phyloP scores from a whole-genome alignment of 2,113 vertebrate species.

The Hoplias malabaricus region DNA sequence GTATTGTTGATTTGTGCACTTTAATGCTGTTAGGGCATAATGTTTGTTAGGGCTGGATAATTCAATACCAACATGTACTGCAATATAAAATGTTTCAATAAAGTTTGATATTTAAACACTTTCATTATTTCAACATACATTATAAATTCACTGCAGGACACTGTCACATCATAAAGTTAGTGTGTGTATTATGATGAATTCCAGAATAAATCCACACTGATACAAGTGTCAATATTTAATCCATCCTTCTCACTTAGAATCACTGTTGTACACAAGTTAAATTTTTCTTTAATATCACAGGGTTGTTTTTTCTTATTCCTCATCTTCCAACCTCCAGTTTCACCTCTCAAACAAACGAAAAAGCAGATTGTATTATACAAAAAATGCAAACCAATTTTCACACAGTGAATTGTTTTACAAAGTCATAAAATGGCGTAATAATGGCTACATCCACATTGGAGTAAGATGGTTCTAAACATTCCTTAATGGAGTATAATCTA shows the following conservation, averaged over 20 bases:
- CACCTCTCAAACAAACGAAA: conserved; percentile 73
- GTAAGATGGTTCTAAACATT: conserved; percentile 87
- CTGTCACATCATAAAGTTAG: no score
- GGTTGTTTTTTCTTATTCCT: conserved; percentile 63
- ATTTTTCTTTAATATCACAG: conserved; percentile 76
- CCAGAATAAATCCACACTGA: neutral
- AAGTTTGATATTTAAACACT: no score
- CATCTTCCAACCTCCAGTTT: conserved; percentile 78
- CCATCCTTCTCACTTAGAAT: conserved; percentile 76
- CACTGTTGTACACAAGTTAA: conserved; percentile 80
- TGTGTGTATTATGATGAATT: no score
- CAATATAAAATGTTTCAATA: no score
- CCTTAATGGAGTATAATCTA: conserved; percentile 88
- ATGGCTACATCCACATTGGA: conserved; percentile 87
- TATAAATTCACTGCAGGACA: no score
- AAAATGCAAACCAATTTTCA: conserved; percentile 87
- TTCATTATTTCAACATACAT: no score
- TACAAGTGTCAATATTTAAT: conserved; percentile 78
- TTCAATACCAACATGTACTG: no score
- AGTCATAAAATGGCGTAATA: conserved; percentile 84
- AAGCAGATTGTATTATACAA: conserved; percentile 87
- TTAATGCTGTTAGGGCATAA: no score
- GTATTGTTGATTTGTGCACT: no score
- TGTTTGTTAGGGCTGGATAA: no score
- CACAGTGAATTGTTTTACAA: conserved; percentile 88